These are phyloP conservation scores for Belonocnema kinseyi DNA, from an alignment of 1,140 invertebrate genomes.

Conservation along the genomic window DNA sequence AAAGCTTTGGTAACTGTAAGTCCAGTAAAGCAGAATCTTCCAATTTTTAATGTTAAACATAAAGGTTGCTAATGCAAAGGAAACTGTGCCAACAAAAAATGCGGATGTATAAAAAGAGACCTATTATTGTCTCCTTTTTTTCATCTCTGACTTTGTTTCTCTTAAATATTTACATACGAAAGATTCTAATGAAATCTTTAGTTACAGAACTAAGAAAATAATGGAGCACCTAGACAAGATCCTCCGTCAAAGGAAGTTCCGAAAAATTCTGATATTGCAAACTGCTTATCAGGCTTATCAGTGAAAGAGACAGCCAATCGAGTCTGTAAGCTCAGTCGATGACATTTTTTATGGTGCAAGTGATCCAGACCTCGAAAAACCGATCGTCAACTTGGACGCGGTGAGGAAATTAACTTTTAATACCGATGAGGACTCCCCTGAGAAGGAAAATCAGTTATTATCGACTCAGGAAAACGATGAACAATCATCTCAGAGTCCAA, in stretches of 20 bases:
- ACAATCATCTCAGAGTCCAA: too few species aligned
- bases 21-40: neutral
- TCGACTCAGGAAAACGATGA: neutral
- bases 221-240: neutral
- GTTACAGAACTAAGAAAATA: neutral
- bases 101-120: constrained; percentile 58
- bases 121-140: neutral
- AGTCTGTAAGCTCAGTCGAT: neutral
- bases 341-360: neutral
- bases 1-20: neutral
- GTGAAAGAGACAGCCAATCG: neutral
- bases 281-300: neutral
- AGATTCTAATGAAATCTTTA: neutral
- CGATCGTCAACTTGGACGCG: neutral
- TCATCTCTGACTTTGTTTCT: neutral
- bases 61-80: constrained; percentile 56
- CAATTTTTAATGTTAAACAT: neutral
- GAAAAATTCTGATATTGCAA: neutral
- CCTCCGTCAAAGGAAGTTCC: neutral
- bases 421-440: neutral
- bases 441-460: neutral
- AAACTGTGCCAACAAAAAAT: constrained; percentile 50
- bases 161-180: neutral
- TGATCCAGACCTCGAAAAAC: neutral
- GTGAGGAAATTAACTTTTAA: constrained; percentile 21